Evolutionary conservation across 1,140 invertebrate species (phyloP), one percentile per base, ranked within the genome.

Genomic region (Cotesia vestalis): DNA sequence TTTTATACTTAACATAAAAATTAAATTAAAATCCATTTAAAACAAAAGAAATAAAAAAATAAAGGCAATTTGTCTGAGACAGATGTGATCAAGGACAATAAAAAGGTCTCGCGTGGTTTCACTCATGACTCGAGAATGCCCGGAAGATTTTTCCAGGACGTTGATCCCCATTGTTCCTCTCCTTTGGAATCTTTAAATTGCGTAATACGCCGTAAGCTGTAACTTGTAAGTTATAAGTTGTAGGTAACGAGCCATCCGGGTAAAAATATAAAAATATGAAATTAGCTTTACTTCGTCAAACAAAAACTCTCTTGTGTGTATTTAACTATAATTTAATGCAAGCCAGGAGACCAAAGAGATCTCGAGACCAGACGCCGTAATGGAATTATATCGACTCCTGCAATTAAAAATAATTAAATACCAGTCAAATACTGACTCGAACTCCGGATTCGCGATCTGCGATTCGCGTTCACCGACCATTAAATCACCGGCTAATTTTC

Each of bases 81-180:
- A 59, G 17, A 27, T 20, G 57, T 20, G 9, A 11, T 59, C 57
- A 59, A 11, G 57, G 17, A 59, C 12, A 55, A 9, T 64, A 4
- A 11, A 12, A 64, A 17, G 11, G 9, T 64, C 14, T 64, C n/a
- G 27, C 6, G 40, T 9, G 8, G 34, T 34, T 35, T 67, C 40
- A 17, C 36, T 40, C 38, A n/a, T 57, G 53, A 57, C 53, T 57
- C 53, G 53, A 62, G 60, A 62, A 62, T 67, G 46, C 20, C 51
- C 62, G 62, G 40, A 67, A 67, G 66, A 67, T 67, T 67, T 67
- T 67, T 67, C 52, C 66, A 27, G 52, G 51, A 67, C 20, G 52
- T 67, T 67, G 66, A 67, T 55, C 51, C 66, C 34, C 20, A 55
- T 53, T 53, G 46, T 67, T 51, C 53, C 12, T 12, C 53, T 51